These are phyloP conservation scores for Apodemus agrarius DNA, from an alignment of 2,797 vertebrate species.

Conservation along the genomic window DNA sequence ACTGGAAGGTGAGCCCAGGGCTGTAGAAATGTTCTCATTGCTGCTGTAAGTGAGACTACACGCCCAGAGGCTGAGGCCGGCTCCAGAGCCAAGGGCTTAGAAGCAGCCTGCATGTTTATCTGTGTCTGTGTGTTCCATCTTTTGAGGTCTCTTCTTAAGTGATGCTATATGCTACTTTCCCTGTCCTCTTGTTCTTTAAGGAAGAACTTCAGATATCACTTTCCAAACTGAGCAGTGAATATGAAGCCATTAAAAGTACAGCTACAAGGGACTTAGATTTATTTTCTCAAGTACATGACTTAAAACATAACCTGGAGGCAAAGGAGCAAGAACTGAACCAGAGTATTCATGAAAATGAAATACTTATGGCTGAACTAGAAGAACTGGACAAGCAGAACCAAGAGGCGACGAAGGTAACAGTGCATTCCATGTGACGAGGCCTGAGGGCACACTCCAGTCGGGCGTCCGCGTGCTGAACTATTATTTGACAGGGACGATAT, in stretches of 20 bases:
- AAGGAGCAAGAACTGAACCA: slow-evolving; percentile 89
- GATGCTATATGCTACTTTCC: slow-evolving; percentile 21
- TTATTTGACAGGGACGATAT: neutral
- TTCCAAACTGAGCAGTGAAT: slow-evolving; percentile 82
- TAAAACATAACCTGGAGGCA: slow-evolving; percentile 90
- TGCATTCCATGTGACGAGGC: neutral
- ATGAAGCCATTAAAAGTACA: slow-evolving; percentile 61
- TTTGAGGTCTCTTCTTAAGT: neutral
- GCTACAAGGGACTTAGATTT: slow-evolving; percentile 76
- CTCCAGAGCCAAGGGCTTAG: neutral
- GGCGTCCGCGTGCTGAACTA: neutral
- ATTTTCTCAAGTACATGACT: slow-evolving; percentile 86
- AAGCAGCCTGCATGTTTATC: neutral
- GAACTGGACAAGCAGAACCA: slow-evolving; percentile 97
- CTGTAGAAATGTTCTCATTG: neutral
- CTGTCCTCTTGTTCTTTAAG: slow-evolving; percentile 80
- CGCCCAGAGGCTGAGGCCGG: neutral
- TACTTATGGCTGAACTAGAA: slow-evolving; percentile 92
- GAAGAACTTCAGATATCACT: slow-evolving; percentile 85
- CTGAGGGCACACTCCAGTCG: neutral
- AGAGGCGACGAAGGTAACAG: slow-evolving; percentile 95
- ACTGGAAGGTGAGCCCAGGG: neutral
- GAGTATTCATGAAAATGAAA: slow-evolving; percentile 90
- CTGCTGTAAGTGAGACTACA: neutral
- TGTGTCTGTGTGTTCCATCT: neutral